Evolutionary conservation across 2,113 vertebrate genomes (phyloP).

Genomic region (Mugil cephalus): DNA sequence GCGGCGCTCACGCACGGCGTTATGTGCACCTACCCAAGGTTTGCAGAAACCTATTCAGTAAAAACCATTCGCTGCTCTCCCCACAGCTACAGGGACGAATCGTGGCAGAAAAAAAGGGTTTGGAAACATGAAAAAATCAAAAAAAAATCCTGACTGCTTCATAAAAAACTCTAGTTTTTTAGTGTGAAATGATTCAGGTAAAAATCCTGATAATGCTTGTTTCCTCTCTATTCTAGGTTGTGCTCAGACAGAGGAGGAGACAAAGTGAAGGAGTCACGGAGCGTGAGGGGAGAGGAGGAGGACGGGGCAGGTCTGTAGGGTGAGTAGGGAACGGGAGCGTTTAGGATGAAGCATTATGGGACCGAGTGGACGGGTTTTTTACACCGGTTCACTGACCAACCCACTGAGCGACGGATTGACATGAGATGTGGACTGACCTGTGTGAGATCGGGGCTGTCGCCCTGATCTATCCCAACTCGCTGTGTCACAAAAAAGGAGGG

Average conservation of each 20-base stretch:
- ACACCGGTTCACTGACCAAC: conserved; percentile 75
- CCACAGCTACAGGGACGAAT: conserved; percentile 79
- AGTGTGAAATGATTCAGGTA: conserved; percentile 56
- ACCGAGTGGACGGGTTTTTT: conserved; percentile 74
- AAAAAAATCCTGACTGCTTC: conserved; percentile 55
- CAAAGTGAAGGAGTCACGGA: conserved; percentile 63
- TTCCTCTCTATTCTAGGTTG: conserved; percentile 70
- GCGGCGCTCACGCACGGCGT: conserved; percentile 79
- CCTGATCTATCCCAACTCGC: conserved; percentile 96
- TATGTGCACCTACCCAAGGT: conserved; percentile 79
- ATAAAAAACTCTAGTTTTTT: conserved; percentile 68
- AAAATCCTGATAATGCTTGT: conserved; percentile 42
- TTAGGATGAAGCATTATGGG: conserved; percentile 82
- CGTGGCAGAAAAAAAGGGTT: conserved; percentile 52
- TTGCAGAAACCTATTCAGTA: conserved; percentile 79
- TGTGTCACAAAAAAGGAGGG: conserved; percentile 87
- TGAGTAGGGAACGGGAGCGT: conserved; percentile 85
- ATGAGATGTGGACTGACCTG: conserved; percentile 91
- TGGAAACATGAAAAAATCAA: too few species aligned
- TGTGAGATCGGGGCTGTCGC: conserved; percentile 93
- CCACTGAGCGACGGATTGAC: conserved; percentile 83
- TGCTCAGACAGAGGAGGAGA: conserved; percentile 53
- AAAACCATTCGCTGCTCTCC: conserved; percentile 83
- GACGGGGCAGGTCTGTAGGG: conserved; percentile 82
- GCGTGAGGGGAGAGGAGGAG: conserved; percentile 73